Conservation (phyloP, 2,113 vertebrate species). For the Alosa alosa region DNA sequence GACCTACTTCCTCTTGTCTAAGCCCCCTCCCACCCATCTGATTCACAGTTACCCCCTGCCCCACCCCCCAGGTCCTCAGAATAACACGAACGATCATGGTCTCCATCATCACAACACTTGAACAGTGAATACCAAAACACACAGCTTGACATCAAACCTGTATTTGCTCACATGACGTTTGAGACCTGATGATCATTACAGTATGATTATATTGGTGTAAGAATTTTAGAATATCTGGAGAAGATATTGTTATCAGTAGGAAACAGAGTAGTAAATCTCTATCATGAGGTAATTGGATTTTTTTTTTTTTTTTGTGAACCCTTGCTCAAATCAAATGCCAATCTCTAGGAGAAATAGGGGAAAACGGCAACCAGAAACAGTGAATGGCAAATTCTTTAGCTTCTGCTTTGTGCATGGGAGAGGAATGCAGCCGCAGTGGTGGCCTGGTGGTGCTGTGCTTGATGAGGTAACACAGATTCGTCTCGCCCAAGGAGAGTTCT, state of each 20-base stretch:
- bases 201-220: neutral
- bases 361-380: neutral
- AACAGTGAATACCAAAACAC: neutral
- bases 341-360: neutral
- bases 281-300: neutral
- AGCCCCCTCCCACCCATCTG: neutral
- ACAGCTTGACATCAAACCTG: neutral
- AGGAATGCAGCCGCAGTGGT: neutral
- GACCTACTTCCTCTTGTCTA: slow-evolving; percentile 35
- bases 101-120: neutral
- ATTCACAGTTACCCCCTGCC: neutral
- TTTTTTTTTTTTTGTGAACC: too few species aligned
- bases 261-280: neutral
- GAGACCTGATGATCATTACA: neutral
- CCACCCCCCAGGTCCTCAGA: neutral
- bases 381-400: neutral
- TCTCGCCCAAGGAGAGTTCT: slow-evolving; percentile 26
- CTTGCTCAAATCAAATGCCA: too few species aligned
- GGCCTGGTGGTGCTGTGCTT: slow-evolving; percentile 21
- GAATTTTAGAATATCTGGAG: neutral
- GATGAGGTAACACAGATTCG: slow-evolving; percentile 26
- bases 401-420: neutral
- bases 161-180: neutral
- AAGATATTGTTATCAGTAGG: too few species aligned
- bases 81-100: neutral